Evolutionary conservation across 2,797 vertebrate genomes (phyloP).

Genomic region (Chaunax sp.): DNA sequence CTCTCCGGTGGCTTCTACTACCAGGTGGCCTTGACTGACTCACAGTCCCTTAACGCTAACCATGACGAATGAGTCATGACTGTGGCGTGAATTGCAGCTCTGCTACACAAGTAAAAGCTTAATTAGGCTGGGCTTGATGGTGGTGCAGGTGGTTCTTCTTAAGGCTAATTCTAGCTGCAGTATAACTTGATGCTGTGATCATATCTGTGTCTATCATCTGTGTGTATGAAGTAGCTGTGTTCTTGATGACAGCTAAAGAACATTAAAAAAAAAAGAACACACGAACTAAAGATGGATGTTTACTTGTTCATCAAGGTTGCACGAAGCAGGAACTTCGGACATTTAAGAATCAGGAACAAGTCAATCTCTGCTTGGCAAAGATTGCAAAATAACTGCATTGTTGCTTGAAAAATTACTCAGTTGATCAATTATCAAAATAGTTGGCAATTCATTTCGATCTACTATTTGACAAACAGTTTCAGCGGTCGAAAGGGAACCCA

Average conservation of each 20-base stretch:
- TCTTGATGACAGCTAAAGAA: background rate
- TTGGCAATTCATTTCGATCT: no score
- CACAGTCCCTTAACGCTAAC: slow-evolving; percentile 49
- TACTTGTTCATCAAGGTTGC: background rate
- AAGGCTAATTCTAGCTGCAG: slow-evolving; percentile 6
- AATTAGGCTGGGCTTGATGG: slow-evolving; percentile 24
- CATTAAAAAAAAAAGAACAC: background rate
- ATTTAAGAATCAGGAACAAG: no score
- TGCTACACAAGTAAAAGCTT: slow-evolving; percentile 27
- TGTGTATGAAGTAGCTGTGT: background rate
- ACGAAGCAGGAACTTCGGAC: background rate
- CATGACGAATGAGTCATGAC: slow-evolving; percentile 50
- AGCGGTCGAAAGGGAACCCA: no score
- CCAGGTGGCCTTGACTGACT: slow-evolving; percentile 71
- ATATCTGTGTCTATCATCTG: background rate
- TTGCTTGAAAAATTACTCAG: no score
- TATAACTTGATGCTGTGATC: background rate
- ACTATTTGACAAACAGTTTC: no score
- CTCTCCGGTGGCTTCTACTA: slow-evolving; percentile 55
- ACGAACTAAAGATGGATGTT: background rate
- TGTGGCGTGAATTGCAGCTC: slow-evolving; percentile 39
- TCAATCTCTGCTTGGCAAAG: no score
- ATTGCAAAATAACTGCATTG: no score
- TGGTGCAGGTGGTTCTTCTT: slow-evolving; percentile 30
- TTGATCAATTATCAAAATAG: no score